Base-by-base conservation (phyloP, 2,797 vertebrate species). In the Rhinoraja longicauda region DNA sequence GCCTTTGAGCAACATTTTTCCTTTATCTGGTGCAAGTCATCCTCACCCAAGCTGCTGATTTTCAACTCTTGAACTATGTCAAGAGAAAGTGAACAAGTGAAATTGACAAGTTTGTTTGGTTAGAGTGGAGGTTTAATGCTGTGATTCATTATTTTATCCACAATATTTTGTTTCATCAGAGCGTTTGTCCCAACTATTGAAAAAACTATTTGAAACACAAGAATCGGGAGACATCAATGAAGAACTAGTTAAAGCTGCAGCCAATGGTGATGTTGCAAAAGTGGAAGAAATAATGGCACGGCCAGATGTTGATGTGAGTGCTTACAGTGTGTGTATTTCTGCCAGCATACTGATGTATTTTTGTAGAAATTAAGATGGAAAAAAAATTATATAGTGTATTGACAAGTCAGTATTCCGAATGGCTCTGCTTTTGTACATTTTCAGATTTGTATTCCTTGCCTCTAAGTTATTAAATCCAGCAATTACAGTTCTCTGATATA, bases 151-250 rank as follows among this genome's bases (percentile, higher is more conserved):
- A 0, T 84, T 21, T 26, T 39, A n/a, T 93, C 81, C 70, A 3
- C 26, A 53, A 73, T 4, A 15, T 82, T 93, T 62, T 19, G 93
- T 95, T 94, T 94, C 94, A 95, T 15, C 93, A 99, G 99, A 99
- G 96, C 98, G 99, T 93, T 95, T 99, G 88, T 99, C 99, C 90
- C 98, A 99, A 95, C 96, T 99, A 81, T 96, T 99, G 95, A 99
- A 99, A 96, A 99, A 99, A 95, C 96, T 99, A 79, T 99, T 99
- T 95, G 99, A 99, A 97, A 99, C 99, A 0, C 99, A 99, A 95
- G 99, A 99, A 95, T 99, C 98, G 1, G 99, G 99, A 86, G 99
- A 99, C 95, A 98, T 99, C 94, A 99, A 99, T 82, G 99, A 99
- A 96, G 99, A 99, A 95, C 95, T 99, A 94, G 99, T 99, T 94